Evolutionary conservation across 2,888 invertebrate species (phyloP).

Genomic region (Cephus sareptanus): DNA sequence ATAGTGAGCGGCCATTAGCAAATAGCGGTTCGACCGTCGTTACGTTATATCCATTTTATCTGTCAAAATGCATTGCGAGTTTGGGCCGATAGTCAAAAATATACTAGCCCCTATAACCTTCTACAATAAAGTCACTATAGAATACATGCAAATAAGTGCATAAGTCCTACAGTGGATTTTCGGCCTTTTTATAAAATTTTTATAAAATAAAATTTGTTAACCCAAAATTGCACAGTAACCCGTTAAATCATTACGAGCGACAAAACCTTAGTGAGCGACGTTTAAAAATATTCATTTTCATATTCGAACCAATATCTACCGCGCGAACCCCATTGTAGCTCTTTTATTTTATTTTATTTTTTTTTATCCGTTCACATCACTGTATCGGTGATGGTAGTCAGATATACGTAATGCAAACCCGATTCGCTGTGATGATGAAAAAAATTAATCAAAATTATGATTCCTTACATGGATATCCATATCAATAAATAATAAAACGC

Average conservation of each 20-base stretch:
- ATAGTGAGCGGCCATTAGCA: not conserved
- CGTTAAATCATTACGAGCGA: too few species aligned
- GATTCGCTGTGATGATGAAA: constrained; percentile 45
- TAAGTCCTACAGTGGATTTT: not conserved
- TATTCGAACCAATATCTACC: not conserved
- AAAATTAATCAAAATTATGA: not conserved
- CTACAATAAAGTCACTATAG: not conserved
- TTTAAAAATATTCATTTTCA: not conserved
- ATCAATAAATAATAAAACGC: constrained; percentile 22
- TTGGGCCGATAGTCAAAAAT: not conserved
- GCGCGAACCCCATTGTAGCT: not conserved
- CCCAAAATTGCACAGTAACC: too few species aligned
- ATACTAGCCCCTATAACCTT: not conserved
- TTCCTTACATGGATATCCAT: constrained; percentile 10
- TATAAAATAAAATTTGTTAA: too few species aligned
- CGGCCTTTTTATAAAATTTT: too few species aligned
- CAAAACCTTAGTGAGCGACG: not conserved
- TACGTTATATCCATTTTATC: not conserved
- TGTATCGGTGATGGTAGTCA: constrained; percentile 47
- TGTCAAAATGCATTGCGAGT: not conserved
- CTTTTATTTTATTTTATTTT: not conserved
- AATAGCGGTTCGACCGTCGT: not conserved
- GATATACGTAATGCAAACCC: constrained; percentile 43
- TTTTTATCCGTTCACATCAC: not conserved
- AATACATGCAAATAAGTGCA: not conserved